These are phyloP conservation scores for Caenorhabditis sp. DNA, from an alignment of 2,888 invertebrate genomes.

Conservation along the genomic window DNA sequence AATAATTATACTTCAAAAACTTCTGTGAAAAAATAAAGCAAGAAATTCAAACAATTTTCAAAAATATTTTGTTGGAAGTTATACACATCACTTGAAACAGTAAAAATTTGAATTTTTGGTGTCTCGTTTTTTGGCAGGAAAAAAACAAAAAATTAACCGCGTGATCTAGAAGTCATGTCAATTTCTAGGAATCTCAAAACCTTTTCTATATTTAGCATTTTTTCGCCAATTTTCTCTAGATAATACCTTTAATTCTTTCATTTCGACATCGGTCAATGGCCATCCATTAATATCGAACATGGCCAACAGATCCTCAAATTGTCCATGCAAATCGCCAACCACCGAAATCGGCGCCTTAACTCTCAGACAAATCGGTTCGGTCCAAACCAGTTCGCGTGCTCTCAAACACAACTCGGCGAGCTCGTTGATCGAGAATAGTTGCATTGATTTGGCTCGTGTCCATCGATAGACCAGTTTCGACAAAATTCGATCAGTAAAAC, in stretches of 20 bases:
- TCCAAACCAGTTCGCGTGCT: constrained; percentile 58
- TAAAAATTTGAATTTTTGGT: no score
- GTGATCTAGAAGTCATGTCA: no score
- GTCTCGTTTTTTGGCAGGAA: no score
- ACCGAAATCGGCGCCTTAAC: constrained; percentile 84
- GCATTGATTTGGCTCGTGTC: constrained; percentile 25
- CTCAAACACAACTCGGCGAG: constrained; percentile 59
- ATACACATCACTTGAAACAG: no score
- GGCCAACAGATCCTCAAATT: constrained; percentile 76
- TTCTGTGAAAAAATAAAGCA: no score
- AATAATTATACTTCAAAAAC: no score
- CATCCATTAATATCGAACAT: constrained; percentile 58
- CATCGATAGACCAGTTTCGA: constrained; percentile 26
- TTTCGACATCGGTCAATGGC: constrained; percentile 19
- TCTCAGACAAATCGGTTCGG: constrained; percentile 37
- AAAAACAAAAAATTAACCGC: no score
- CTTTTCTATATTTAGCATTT: no score
- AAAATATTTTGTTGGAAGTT: no score
- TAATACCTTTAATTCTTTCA: background rate
- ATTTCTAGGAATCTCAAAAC: no score
- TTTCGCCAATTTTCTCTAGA: no score
- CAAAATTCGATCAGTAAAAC: constrained; percentile 22
- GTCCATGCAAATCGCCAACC: constrained; percentile 98
- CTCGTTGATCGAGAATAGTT: constrained; percentile 55
- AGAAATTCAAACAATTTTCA: no score